Evolutionary conservation across 2,113 vertebrate species (phyloP).

Genomic region (Pungitius pungitius): DNA sequence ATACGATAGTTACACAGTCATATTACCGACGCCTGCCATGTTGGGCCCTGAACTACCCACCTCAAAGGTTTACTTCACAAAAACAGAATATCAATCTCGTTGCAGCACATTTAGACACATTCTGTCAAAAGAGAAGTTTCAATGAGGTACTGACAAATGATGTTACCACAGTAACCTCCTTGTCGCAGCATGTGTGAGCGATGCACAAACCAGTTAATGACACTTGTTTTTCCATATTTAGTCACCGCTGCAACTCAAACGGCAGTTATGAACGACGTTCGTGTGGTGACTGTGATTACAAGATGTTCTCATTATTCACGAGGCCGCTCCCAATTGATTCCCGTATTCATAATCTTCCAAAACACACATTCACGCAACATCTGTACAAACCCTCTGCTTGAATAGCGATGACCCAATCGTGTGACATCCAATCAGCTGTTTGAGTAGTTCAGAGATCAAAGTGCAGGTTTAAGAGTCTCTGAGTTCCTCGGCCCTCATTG

Average conservation of each 20-base stretch:
- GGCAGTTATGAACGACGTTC: neutral
- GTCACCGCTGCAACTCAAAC: constrained; percentile 3
- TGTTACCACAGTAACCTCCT: neutral
- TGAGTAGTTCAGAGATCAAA: constrained; percentile 4
- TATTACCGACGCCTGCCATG: neutral
- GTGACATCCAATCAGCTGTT: neutral
- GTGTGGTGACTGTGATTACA: constrained; percentile 36
- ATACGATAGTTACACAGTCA: neutral
- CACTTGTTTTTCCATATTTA: neutral
- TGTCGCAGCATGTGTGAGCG: neutral
- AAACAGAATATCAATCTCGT: neutral
- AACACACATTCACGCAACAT: constrained; percentile 30
- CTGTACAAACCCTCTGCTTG: neutral
- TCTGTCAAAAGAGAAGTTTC: neutral
- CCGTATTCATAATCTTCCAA: constrained; percentile 10
- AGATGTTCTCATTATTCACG: constrained; percentile 17
- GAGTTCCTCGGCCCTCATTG: constrained; percentile 11
- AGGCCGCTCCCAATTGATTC: constrained; percentile 23
- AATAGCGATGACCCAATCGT: neutral
- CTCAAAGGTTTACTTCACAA: neutral
- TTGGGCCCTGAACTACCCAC: neutral
- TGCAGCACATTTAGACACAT: constrained; percentile 5
- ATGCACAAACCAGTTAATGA: neutral
- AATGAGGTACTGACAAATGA: neutral
- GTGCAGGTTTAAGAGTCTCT: constrained; percentile 2